Base-by-base conservation (phyloP, 2,797 vertebrate genomes). In the Dryobates pubescens region DNA sequence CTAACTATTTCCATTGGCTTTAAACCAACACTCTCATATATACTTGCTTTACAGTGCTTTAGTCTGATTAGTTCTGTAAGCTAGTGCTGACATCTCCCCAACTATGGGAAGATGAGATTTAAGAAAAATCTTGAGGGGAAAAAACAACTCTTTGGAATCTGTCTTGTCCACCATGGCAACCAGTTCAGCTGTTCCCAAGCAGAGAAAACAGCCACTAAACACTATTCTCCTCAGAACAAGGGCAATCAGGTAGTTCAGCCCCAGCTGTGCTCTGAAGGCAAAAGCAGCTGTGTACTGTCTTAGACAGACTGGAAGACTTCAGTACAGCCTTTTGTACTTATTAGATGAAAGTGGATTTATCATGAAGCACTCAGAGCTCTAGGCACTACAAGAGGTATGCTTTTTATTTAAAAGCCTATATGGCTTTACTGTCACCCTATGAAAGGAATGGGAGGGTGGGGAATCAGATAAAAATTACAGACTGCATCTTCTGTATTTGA, bases 31-130 rank as follows among this genome's bases (percentile, higher is more conserved):
- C 23, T 51, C 13, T 47, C 49, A 51, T 51, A 51, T 23, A 51
- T 13, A 51, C 22, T 51, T 51, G 7, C 7, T 51, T 61, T 17
- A 8, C 41, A 53, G 24, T 8, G 3, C 7, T 49, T 86, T 68
- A 77, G 7, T 36, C 45, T 17, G 45, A 27, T 16, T 29, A 2
- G 24, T 79, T 62, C 36, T 63, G 1, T 26, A 62, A 30, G 7
- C 7, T 36, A 20, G 17, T 16, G 20, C 54, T 43, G 19, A 13
- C 38, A 53, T 22, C 34, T 78, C 29, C 15, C 6, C 38, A 57
- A 0, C 8, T 36, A 26, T 0, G 1, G 51, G 7, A 59, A 71
- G 17, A 34, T 14, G 5, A 16, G 12, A 51, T 32, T 72, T 27
- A 65, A 34, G 27, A 64, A 49, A 54, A 9, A 47, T 30, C 45